phyloP scores from a whole-genome alignment of 2,113 vertebrate species.

The Ranitomeya variabilis region DNA sequence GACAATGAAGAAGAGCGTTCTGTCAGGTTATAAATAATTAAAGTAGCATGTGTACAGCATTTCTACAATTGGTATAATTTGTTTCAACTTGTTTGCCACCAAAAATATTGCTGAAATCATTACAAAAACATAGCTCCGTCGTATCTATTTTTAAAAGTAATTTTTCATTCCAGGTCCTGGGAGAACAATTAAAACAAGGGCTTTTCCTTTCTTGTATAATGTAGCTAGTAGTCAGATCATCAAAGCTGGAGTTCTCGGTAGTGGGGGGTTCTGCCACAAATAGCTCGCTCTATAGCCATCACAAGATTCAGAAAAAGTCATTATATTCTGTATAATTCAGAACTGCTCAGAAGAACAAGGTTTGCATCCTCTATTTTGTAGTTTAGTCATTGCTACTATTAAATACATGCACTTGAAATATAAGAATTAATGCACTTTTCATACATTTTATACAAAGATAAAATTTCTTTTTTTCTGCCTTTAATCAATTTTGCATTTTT shows the following conservation, averaged over 20 bases:
- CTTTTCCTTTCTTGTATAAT: slow-evolving; percentile 10
- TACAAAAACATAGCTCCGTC: slow-evolving; percentile 8
- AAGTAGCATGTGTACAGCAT: not conserved
- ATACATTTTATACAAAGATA: no score
- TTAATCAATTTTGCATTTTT: not conserved
- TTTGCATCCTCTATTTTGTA: not conserved
- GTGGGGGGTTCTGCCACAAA: slow-evolving; percentile 9
- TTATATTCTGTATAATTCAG: not conserved
- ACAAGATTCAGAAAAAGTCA: slow-evolving; percentile 1
- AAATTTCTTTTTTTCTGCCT: not conserved
- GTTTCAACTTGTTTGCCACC: slow-evolving; percentile 28
- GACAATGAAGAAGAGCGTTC: not conserved
- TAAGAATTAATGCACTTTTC: not conserved
- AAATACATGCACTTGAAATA: not conserved
- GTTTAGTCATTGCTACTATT: not conserved
- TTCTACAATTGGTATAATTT: slow-evolving; percentile 33
- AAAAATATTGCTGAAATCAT: slow-evolving; percentile 42
- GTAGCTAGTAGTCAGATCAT: slow-evolving; percentile 2
- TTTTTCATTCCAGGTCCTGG: slow-evolving; percentile 39
- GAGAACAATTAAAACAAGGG: slow-evolving; percentile 47
- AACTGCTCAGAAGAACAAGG: not conserved
- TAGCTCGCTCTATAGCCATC: slow-evolving; percentile 13
- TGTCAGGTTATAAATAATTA: slow-evolving; percentile 26
- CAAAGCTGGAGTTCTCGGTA: not conserved
- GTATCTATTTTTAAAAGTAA: slow-evolving; percentile 44